A percentile compares a stretch with the other conserved stretches of the same genome.
Conservation (phyloP, 2,113 vertebrate species). For the Eleginops maclovinus region DNA sequence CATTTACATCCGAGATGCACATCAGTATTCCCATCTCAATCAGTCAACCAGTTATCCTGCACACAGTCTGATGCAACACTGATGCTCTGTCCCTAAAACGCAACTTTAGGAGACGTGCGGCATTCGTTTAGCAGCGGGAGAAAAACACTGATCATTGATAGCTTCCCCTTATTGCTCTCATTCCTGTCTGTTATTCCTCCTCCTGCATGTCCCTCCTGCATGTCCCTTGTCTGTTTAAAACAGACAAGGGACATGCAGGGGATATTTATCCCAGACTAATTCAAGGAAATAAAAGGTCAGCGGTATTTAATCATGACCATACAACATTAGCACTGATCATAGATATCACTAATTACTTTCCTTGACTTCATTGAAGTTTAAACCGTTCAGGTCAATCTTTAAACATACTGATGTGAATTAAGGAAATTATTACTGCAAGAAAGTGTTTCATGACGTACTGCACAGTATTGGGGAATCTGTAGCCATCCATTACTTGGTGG, state of each 20-base stretch:
- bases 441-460: neutral
- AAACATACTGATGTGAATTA: neutral
- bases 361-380: neutral
- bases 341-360: neutral
- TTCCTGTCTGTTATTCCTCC: neutral
- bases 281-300: neutral
- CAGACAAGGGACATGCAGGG: neutral
- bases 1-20: conserved; percentile 56
- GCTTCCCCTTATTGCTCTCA: neutral
- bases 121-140: conserved; percentile 23
- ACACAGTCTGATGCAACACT: conserved; percentile 6
- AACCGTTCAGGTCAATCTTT: neutral
- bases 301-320: neutral
- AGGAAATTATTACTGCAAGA: neutral
- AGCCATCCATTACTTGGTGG: too few species aligned
- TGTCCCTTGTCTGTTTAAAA: conserved; percentile 3
- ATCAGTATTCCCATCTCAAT: conserved; percentile 45
- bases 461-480: too few species aligned
- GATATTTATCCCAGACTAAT: conserved; percentile 6
- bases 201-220: too few species aligned
- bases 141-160: conserved; percentile 9
- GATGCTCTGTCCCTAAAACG: neutral
- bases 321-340: neutral
- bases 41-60: conserved; percentile 50
- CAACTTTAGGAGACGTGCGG: conserved; percentile 29